Evolutionary conservation across 2,797 vertebrate species (phyloP), one percentile per base, ranked within the genome.

Genomic region (Cebuella pygmaea): DNA sequence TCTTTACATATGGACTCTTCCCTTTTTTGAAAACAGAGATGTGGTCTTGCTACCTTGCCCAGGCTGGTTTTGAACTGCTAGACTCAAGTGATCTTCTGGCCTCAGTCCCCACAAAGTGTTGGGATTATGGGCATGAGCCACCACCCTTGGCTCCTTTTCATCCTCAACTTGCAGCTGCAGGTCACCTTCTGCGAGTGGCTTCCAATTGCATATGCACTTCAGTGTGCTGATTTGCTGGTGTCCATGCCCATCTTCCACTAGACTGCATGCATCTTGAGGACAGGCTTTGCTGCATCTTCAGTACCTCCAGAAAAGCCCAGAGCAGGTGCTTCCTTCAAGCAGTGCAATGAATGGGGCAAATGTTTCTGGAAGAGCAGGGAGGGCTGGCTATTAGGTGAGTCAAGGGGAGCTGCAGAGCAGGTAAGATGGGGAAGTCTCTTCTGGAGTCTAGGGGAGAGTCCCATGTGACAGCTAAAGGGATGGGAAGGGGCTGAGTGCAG

Each of bases 141-240:
- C 15, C 33, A 67, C 15, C 61, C 50, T 24, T 5, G 27, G 22
- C 9, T 70, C 44, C 20, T 41, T 57, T 36, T 14, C 74, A 30
- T 39, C 24, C 19, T 83, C 41, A 36, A n/a, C 22, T 48, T 44
- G 55, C 20, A 78, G 46, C 22, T 78, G 46, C 12, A 15, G n/a
- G 50, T 50, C 48, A 12, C 48, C 48, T 82, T 67, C 88, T 8
- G 26, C 1, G 50, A 24, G 41, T 20, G 78, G 33, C 27, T 57
- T 8, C 11, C 2, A 5, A 20, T 13, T 4, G 11, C 0, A 2
- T n/a, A 10, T 14, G 9, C 22, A 36, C 11, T 44, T 85, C 44
- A 3, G 10, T 1, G 46, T 57, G 64, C 17, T 26, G 27, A 12
- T 17, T 17, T n/a, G 76, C 12, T 17, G 30, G 72, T 33, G 7